A percentile compares a stretch with the other conserved stretches of the same genome.
Evolutionary conservation across 2,113 vertebrate species (phyloP).

Genomic region (Hippocampus comes): DNA sequence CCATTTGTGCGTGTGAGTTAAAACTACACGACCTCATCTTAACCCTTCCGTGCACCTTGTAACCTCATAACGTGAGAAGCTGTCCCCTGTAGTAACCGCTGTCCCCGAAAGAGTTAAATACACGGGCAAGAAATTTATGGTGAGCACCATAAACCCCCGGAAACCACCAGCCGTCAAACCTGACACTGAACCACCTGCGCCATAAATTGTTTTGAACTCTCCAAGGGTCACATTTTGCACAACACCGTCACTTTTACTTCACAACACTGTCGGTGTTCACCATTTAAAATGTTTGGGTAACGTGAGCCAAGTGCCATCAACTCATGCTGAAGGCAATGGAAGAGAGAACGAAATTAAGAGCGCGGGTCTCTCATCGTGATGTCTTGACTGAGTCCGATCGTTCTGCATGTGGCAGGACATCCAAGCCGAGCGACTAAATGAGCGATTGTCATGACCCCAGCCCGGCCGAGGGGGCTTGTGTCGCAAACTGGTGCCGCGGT

Average conservation of each 20-base stretch:
- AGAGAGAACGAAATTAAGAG: no score
- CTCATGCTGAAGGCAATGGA: no score
- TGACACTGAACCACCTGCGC: constrained; percentile 5
- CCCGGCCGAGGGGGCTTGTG: constrained; percentile 33
- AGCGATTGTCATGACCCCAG: constrained; percentile 55
- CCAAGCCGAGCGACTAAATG: constrained; percentile 50
- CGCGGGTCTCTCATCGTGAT: neutral
- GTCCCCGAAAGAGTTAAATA: neutral
- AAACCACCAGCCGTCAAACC: constrained; percentile 14
- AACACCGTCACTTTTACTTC: no score
- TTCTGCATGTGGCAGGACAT: constrained; percentile 20
- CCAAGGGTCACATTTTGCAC: no score
- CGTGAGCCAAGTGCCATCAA: no score
- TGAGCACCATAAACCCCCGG: neutral
- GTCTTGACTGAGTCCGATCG: constrained; percentile 10
- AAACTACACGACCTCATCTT: constrained; percentile 23
- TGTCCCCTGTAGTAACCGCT: no score
- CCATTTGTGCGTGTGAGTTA: neutral
- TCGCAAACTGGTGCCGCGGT: constrained; percentile 61
- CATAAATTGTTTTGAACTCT: constrained; percentile 10
- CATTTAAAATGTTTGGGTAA: no score
- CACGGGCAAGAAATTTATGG: constrained; percentile 1
- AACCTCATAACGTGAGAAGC: no score
- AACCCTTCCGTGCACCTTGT: no score
- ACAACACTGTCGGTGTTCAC: no score